Conservation (phyloP, 2,797 vertebrate species). For the Halcyon smyrnensis region DNA sequence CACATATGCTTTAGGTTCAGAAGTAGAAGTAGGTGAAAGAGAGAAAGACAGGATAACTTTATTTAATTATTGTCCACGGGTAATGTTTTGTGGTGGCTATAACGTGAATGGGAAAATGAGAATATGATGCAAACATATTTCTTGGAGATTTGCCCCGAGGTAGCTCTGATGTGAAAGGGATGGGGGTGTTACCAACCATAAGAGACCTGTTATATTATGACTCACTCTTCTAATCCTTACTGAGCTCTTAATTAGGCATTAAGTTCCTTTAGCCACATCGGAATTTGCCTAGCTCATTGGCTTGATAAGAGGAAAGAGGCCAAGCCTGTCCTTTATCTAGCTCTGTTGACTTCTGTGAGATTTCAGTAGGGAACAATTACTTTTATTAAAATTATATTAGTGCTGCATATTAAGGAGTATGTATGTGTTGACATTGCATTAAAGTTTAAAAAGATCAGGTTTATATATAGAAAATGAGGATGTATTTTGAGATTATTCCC, state of each 20-base stretch:
- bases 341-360: not conserved
- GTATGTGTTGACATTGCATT: not conserved
- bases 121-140: not conserved
- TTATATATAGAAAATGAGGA: not conserved
- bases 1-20: not conserved
- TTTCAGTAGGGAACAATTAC: not conserved
- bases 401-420: not conserved
- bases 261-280: not conserved
- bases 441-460: not conserved
- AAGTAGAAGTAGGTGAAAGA: not conserved
- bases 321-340: not conserved
- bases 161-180: conserved; percentile 29
- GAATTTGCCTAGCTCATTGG: conserved; percentile 45
- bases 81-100: not conserved
- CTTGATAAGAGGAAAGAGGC: not conserved
- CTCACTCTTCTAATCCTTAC: not conserved
- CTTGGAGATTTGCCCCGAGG: conserved; percentile 15
- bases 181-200: not conserved
- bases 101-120: not conserved
- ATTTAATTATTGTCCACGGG: not conserved
- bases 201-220: conserved; percentile 21
- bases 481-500: not conserved
- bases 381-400: not conserved
- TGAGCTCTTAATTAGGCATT: conserved; percentile 29
- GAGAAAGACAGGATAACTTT: not conserved